Percentiles rank a stretch among this genome's conserved stretches.
These are phyloP conservation scores for Saguinus midas DNA, from an alignment of 2,113 vertebrate genomes.

Conservation along the genomic window DNA sequence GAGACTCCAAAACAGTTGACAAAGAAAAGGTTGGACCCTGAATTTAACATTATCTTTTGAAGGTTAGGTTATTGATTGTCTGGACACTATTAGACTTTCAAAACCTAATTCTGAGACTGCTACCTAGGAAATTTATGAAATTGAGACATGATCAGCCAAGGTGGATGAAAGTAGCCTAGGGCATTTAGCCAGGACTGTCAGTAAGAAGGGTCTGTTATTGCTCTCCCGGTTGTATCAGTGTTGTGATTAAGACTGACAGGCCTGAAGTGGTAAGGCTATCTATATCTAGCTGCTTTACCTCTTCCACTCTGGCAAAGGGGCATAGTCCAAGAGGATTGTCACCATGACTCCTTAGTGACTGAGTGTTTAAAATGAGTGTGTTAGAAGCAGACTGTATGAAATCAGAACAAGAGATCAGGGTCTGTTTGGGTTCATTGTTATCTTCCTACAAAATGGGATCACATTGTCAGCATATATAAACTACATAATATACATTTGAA, in stretches of 20 bases:
- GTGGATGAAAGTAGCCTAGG: neutral
- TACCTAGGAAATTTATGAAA: conserved; percentile 51
- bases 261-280: neutral
- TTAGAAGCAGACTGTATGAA: neutral
- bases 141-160: conserved; percentile 9
- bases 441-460: neutral
- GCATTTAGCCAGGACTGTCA: neutral
- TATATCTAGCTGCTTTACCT: neutral
- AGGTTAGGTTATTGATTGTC: conserved; percentile 57
- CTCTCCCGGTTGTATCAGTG: neutral
- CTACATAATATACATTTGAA: neutral
- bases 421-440: neutral
- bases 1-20: neutral
- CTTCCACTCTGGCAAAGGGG: neutral
- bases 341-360: neutral
- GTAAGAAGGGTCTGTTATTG: neutral
- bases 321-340: neutral
- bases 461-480: neutral
- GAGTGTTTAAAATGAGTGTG: neutral
- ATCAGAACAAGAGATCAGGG: neutral
- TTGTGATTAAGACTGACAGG: neutral
- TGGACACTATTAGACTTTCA: conserved; percentile 35
- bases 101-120: conserved; percentile 25
- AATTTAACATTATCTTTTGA: conserved; percentile 16
- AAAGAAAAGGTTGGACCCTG: conserved; percentile 9